Evolutionary conservation across 2,888 invertebrate genomes (phyloP), one percentile per base, ranked within the genome.

Genomic region (Limnephilus marmoratus): DNA sequence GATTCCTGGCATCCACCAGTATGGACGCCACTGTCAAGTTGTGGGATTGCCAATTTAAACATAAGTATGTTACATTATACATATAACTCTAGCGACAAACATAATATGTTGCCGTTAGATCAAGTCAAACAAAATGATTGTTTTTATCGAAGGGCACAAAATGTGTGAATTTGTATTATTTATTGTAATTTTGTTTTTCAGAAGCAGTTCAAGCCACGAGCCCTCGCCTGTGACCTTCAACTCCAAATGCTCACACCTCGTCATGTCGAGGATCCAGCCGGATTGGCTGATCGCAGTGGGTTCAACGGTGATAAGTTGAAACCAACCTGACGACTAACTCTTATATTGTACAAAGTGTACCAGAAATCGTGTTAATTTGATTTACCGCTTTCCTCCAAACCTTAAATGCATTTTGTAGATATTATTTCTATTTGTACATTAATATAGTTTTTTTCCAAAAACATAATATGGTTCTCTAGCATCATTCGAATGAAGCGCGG

Each of bases 1-100:
- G 96, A 81, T 95, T 96, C 93, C 95, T 98, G 92, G 97, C 97
- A 92, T 97, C 98, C 3, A 97, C 97, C 37, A 97, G 97, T 93
- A 96, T 96, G 94, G 97, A 97, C 94, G 97, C 97, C 37, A 96
- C 96, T 90, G 96, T 98, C 5, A 96, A 97, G 94, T 95, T 97
- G 86, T 98, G 97, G 97, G 97, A 98, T 94, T 95, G 95, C 92
- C 95, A 95, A 94, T 94, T 94, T 13, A 96, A 95, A 94, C 92
- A 93, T 90, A 95, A 95, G 93, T 94, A 45, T 45, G 45, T 45
- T 45, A 45, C 45, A 45, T 45, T 45, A 12, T 45, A 45, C 11
- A 31, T 31, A 31, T 31, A 31, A 31, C 31, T 31, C 31, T 31
- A 31, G 31, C 31, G 31, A 31, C 31, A 45, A 45, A 45, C 45